Base-by-base conservation (phyloP, 2,113 vertebrate genomes). In the Chloroceryle aenea region DNA sequence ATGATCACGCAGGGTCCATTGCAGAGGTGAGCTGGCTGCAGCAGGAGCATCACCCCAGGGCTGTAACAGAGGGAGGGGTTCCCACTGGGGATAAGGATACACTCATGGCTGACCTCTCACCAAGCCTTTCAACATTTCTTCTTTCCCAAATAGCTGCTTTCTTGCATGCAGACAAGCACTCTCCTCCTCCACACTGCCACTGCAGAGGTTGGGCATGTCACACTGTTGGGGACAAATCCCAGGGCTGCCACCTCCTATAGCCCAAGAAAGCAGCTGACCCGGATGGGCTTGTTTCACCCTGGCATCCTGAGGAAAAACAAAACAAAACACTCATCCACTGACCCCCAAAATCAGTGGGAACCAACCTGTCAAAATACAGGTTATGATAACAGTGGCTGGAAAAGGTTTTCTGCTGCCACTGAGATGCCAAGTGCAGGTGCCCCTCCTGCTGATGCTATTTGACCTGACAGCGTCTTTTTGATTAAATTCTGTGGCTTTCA, bases 151-250 rank as follows among this genome's bases (percentile, higher is more conserved):
- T 8, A 32, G 7, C 23, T 79, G 23, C 52, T 61, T 68, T 45
- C 45, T 18, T 16, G 10, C 1, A 0, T 14, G 32, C 38, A n/a
- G 50, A 10, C 18, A 48, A 50, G 3, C 43, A 14, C 67, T 42
- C 10, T 2, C 2, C 14, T 8, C 21, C 27, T 29, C 29, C 42
- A 2, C 0, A 0, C 40, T 22, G 18, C 18, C 23, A 1, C 61
- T 2, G 0, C n/a, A 16, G 47, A 13, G 47, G 16, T 13, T n/a
- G 43, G 55, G 29, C 5, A 0, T 14, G 14, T 36, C 69, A 29
- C 55, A 30, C 3, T 0, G 42, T 0, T 25, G 38, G 85, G 71
- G 82, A 85, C 89, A 85, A 15, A 63, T 2, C 78, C 82, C 75
- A 38, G 32, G 45, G 61, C 78, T 79, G 52, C 56, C 66, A 75